Base-by-base conservation (phyloP, 2,888 invertebrate genomes). In the Euphydryas editha region DNA sequence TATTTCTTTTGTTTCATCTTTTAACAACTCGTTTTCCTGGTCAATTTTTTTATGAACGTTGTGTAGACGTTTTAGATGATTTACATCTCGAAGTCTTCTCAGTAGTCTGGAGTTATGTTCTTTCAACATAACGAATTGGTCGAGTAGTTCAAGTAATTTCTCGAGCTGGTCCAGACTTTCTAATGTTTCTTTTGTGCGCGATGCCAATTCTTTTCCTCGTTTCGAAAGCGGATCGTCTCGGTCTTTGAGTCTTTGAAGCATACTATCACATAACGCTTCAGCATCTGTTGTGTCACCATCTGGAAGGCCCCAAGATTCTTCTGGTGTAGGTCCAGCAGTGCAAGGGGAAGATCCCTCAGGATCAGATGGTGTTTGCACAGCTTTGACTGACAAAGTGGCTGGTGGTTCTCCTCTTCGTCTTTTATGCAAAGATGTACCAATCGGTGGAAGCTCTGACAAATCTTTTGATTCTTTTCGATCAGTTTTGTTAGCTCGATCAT, bases 121-220 rank as follows among this genome's bases (percentile, higher is more conserved):
- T 72, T 95, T 94, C 44, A 97, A 85, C 49, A 94, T 94, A 7
- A 96, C 91, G 72, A 97, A 93, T 78, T 97, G 96, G 78, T 97
- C 96, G 84, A 97, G 93, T 39, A 98, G 86, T 68, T 95, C 94
- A 75, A 97, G 94, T 8, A 98, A 91, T 75, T 96, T 96, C 73
- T 96, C 97, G 59, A 98, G 84, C 78, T 97, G 97, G 77, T 97
- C 96, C 70, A 98, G 93, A 0, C 95, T 94, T 73, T 95, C 95
- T 13, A 95, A 88, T 0, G 95, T 93, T 18, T 94, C 94, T 73
- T 94, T 90, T 0, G 94, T 93, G 39, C 90, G 93, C 3, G 92
- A 84, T 55, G 95, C 94, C 3, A 93, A 84, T 15, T 94, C 91
- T 62, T 88, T 93, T 0, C 94, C 93, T 8, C 94, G 89, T 67